Evolutionary conservation across 2,797 vertebrate species (phyloP).

Genomic region (Meda fulgida): DNA sequence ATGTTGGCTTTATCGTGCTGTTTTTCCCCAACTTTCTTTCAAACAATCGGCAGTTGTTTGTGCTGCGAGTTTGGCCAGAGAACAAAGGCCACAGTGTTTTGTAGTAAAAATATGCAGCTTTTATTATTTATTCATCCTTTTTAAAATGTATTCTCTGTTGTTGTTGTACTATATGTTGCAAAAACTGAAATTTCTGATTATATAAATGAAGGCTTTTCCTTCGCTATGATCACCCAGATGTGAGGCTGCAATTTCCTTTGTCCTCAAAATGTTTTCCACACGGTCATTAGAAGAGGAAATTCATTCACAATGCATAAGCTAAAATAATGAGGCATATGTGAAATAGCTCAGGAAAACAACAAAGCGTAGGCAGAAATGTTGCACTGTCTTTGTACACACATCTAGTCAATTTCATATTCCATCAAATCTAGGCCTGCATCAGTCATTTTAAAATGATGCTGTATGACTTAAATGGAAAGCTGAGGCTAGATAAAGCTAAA

Average conservation of each 20-base stretch:
- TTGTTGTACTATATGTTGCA: neutral
- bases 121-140: conserved; percentile 11
- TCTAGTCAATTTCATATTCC: neutral
- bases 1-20: conserved; percentile 85
- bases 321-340: conserved; percentile 34
- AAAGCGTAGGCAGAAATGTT: neutral
- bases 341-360: conserved; percentile 20
- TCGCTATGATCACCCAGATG: conserved; percentile 31
- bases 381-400: neutral
- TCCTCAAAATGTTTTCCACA: conserved; percentile 26
- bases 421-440: neutral
- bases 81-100: conserved; percentile 26
- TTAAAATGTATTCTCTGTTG: neutral
- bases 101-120: neutral
- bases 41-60: conserved; percentile 32
- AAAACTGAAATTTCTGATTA: neutral
- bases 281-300: conserved; percentile 49
- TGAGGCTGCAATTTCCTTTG: conserved; percentile 3
- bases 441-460: neutral
- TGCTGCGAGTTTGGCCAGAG: neutral
- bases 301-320: conserved; percentile 13
- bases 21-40: conserved; percentile 57
- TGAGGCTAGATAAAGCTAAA: neutral
- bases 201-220: conserved; percentile 1
- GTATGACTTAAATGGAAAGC: neutral